Conservation (phyloP, 2,888 invertebrate genomes). For the Phanerotoma sp. region DNA sequence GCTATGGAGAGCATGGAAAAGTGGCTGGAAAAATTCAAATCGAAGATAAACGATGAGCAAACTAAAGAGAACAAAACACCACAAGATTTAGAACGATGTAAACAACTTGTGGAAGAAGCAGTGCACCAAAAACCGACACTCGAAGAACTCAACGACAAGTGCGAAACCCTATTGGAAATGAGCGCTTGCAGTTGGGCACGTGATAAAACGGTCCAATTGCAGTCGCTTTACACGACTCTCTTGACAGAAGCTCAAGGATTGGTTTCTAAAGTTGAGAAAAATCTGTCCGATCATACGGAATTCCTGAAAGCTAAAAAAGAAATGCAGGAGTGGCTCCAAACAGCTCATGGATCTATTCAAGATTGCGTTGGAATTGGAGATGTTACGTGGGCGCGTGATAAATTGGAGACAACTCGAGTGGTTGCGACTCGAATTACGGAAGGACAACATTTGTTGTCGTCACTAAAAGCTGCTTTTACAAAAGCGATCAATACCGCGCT, state of each 20-base stretch:
- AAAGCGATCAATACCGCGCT: slow-evolving; percentile 82
- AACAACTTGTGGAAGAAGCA: slow-evolving; percentile 74
- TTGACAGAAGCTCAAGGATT: slow-evolving; percentile 78
- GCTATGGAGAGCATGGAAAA: slow-evolving; percentile 72
- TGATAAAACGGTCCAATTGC: slow-evolving; percentile 82
- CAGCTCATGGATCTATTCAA: slow-evolving; percentile 78
- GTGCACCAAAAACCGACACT: slow-evolving; percentile 73
- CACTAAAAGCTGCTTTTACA: slow-evolving; percentile 80
- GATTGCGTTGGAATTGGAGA: slow-evolving; percentile 83
- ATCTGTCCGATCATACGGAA: slow-evolving; percentile 87
- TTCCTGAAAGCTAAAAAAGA: slow-evolving; percentile 84
- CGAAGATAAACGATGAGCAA: slow-evolving; percentile 65
- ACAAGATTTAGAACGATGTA: slow-evolving; percentile 75
- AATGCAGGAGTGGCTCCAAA: slow-evolving; percentile 80
- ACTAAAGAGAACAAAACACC: slow-evolving; percentile 74
- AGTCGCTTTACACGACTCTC: slow-evolving; percentile 78
- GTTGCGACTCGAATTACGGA: slow-evolving; percentile 74
- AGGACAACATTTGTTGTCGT: slow-evolving; percentile 82
- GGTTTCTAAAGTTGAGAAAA: slow-evolving; percentile 85
- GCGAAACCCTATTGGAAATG: slow-evolving; percentile 83
- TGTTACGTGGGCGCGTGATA: slow-evolving; percentile 73
- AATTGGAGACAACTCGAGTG: slow-evolving; percentile 70
- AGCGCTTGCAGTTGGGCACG: slow-evolving; percentile 83
- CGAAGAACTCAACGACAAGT: slow-evolving; percentile 83
- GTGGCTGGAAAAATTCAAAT: slow-evolving; percentile 73